Conservation (phyloP, 1,140 invertebrate species). For the Rhopalosiphum maidis region DNA sequence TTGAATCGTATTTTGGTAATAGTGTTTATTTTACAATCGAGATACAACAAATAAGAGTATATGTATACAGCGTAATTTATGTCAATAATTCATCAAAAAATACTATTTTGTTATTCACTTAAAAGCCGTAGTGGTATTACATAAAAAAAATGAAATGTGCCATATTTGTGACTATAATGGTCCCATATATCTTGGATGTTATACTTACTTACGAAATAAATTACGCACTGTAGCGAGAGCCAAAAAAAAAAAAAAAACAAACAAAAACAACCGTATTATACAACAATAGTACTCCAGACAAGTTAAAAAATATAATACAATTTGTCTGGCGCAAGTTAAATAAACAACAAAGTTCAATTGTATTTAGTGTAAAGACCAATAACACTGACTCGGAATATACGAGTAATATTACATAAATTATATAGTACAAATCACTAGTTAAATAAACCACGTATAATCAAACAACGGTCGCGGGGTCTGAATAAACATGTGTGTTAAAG, state of each 20-base stretch:
- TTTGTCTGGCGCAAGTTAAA: constrained; percentile 34
- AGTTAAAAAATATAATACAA: constrained; percentile 38
- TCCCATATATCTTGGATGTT: background rate
- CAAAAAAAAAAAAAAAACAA: constrained; percentile 34
- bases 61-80: background rate
- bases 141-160: background rate
- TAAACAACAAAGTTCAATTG: constrained; percentile 26
- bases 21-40: background rate
- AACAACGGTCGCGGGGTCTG: background rate
- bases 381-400: background rate
- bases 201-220: constrained; percentile 12
- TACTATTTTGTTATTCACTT: constrained; percentile 19
- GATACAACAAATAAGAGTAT: background rate
- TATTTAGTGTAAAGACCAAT: constrained; percentile 18
- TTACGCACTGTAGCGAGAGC: constrained; percentile 21
- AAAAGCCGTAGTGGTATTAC: background rate
- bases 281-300: background rate
- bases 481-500: background rate
- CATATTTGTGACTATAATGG: constrained; percentile 13
- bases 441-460: background rate
- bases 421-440: background rate
- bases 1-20: background rate
- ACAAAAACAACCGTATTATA: background rate
- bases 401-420: background rate
- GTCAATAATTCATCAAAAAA: background rate